Evolutionary conservation across 2,797 vertebrate genomes (phyloP).

Genomic region (Lacerta bilineata): DNA sequence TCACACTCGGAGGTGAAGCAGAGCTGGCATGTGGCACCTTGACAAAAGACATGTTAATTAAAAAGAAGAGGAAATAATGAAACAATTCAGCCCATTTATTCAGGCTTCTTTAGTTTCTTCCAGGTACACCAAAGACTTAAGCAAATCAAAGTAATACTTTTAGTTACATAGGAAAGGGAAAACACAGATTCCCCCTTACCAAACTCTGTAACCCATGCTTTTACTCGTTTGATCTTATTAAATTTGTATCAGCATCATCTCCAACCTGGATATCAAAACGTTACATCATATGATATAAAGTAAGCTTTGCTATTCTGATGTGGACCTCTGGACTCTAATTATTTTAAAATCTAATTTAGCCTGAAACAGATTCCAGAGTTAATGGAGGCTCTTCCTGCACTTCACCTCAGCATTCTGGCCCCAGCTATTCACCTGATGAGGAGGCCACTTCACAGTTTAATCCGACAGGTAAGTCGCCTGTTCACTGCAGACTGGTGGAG

Average conservation of each 20-base stretch:
- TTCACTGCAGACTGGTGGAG: neutral
- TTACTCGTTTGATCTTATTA: neutral
- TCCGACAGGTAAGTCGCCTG: constrained; percentile 85
- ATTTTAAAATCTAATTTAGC: constrained; percentile 78
- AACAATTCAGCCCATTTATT: constrained; percentile 44
- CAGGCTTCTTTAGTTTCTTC: constrained; percentile 17
- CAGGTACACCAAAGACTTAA: constrained; percentile 17
- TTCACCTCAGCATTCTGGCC: constrained; percentile 78
- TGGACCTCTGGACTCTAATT: neutral
- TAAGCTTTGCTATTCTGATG: neutral
- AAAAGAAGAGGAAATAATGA: constrained; percentile 32
- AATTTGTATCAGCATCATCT: neutral
- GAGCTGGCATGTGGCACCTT: constrained; percentile 52
- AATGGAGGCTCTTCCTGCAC: constrained; percentile 89
- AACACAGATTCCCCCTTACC: neutral
- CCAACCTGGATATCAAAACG: neutral
- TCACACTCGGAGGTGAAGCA: constrained; percentile 69
- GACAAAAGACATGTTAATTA: constrained; percentile 56
- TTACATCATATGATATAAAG: neutral
- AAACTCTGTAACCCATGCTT: neutral
- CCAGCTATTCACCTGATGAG: constrained; percentile 77
- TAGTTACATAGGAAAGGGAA: neutral
- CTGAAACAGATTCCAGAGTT: constrained; percentile 87
- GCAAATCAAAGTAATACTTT: neutral
- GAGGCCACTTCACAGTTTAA: constrained; percentile 84